Evolutionary conservation across 2,888 invertebrate genomes (phyloP).

Genomic region (Acleris holmiana): DNA sequence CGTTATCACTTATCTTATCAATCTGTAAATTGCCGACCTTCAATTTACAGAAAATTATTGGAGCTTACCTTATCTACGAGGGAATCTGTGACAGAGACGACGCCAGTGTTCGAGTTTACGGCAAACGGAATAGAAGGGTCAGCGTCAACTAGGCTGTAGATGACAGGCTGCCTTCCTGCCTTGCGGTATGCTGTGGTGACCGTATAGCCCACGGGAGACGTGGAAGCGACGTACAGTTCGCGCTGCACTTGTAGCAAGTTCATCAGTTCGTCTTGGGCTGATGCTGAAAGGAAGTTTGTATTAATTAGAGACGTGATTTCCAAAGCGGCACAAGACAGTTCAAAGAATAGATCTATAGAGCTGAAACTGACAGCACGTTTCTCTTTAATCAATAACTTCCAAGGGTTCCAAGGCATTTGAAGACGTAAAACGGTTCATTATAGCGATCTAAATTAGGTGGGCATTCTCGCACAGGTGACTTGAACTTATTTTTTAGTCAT

Average conservation of each 20-base stretch:
- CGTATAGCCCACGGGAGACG: constrained; percentile 88
- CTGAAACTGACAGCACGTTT: background rate
- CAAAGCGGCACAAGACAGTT: too few relatives aligned
- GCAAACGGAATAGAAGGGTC: constrained; percentile 88
- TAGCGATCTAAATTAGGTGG: too few relatives aligned
- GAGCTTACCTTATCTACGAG: constrained; percentile 87
- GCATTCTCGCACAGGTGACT: too few relatives aligned
- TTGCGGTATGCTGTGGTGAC: constrained; percentile 89
- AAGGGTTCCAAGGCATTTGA: too few relatives aligned
- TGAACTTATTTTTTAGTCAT: too few relatives aligned
- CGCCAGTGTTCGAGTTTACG: constrained; percentile 90
- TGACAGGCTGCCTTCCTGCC: constrained; percentile 86
- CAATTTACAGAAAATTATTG: too few relatives aligned
- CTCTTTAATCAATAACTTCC: too few relatives aligned
- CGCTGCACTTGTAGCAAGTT: constrained; percentile 88
- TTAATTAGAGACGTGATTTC: too few relatives aligned
- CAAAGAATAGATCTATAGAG: too few relatives aligned
- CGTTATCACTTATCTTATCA: too few relatives aligned
- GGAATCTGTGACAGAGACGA: constrained; percentile 91
- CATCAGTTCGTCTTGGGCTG: constrained; percentile 85
- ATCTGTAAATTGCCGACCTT: too few relatives aligned
- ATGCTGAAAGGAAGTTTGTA: constrained; percentile 58
- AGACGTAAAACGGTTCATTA: too few relatives aligned
- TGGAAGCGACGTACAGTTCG: constrained; percentile 90
- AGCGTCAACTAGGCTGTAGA: constrained; percentile 87